These are phyloP conservation scores for Fratercula arctica DNA, from an alignment of 2,797 vertebrate species.

Conservation along the genomic window DNA sequence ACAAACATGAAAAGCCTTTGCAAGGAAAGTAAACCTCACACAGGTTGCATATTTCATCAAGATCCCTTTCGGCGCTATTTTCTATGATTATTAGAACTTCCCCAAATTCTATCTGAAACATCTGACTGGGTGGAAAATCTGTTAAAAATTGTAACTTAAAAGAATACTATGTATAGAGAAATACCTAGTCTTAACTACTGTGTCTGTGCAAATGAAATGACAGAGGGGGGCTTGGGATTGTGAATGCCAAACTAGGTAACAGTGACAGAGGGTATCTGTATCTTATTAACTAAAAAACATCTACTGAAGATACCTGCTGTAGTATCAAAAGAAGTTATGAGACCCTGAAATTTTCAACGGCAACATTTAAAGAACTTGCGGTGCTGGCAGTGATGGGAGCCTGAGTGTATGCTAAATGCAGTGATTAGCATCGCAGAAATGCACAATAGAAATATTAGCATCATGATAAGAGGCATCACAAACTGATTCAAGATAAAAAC, in stretches of 20 bases:
- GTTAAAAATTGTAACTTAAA: not conserved
- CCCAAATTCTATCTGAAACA: not conserved
- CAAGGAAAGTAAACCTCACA: not conserved
- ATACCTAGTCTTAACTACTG: not conserved
- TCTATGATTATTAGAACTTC: not conserved
- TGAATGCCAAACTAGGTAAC: not conserved
- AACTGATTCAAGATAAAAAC: not conserved
- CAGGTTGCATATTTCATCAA: not conserved
- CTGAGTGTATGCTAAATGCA: not conserved
- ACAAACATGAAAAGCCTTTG: not conserved
- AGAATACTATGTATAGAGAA: not conserved
- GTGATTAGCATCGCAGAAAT: not conserved
- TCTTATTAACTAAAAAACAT: not conserved
- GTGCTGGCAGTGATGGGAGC: not conserved
- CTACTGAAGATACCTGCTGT: not conserved
- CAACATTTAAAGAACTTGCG: not conserved
- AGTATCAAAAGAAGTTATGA: not conserved
- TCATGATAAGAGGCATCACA: not conserved
- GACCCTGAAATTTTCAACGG: not conserved
- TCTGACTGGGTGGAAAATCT: not conserved
- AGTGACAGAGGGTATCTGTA: not conserved
- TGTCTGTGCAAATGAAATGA: not conserved
- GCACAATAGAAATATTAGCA: not conserved
- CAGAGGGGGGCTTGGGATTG: not conserved
- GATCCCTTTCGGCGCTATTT: not conserved